These are phyloP conservation scores for Troides helena DNA, from an alignment of 2,888 invertebrate species.

Conservation along the genomic window DNA sequence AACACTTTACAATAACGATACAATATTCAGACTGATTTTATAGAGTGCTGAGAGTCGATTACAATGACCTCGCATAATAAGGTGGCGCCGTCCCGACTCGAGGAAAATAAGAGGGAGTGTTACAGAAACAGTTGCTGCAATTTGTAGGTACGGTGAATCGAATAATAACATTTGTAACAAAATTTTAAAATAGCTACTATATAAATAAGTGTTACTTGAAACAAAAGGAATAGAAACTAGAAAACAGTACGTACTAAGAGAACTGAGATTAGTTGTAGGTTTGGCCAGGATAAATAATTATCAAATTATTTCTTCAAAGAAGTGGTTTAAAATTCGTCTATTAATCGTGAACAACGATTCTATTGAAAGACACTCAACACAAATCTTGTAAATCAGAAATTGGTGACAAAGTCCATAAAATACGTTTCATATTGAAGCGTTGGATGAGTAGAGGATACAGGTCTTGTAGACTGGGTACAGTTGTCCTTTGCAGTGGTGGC, in stretches of 20 bases:
- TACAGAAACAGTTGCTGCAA: constrained; percentile 31
- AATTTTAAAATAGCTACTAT: background rate
- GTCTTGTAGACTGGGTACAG: background rate
- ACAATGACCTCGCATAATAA: constrained; percentile 57
- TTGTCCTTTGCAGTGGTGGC: background rate
- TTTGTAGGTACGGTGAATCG: constrained; percentile 18
- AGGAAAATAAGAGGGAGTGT: constrained; percentile 35
- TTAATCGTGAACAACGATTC: background rate
- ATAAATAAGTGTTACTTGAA: background rate
- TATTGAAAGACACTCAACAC: background rate
- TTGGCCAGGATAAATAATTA: background rate
- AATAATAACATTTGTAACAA: constrained; percentile 3
- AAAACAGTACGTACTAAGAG: background rate
- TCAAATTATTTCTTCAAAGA: no score
- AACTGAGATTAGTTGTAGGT: background rate
- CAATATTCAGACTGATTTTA: constrained; percentile 43
- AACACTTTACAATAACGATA: constrained; percentile 38
- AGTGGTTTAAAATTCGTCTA: no score
- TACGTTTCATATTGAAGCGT: background rate
- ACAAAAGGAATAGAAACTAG: background rate
- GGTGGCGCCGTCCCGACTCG: constrained; percentile 45
- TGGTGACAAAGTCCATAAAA: background rate
- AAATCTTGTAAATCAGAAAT: background rate
- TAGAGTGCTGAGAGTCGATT: constrained; percentile 47
- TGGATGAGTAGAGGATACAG: background rate